Evolutionary conservation across 2,797 vertebrate genomes (phyloP), one percentile per base, ranked within the genome.

Genomic region (Enteromius fasciolatus): DNA sequence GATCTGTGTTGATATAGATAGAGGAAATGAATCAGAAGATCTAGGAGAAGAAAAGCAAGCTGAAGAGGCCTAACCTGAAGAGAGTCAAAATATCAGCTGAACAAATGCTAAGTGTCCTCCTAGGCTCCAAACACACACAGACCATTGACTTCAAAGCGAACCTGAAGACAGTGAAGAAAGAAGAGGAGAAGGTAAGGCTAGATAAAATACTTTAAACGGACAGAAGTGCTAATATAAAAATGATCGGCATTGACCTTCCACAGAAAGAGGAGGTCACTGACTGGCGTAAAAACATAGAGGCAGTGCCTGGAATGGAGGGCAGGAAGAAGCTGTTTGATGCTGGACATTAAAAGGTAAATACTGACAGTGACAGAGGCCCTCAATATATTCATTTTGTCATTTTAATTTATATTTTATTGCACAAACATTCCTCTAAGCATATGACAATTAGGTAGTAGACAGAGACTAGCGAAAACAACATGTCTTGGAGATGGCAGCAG

Each of bases 161-260:
- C 80, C 84, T 92, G 25, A 92, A 91, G 82, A 91, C 90, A n/a
- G 90, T 92, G 52, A 92, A 88, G 76, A 92, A 92, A 80, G 89
- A 91, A 44, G 90, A 92, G n/a, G 87, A 92, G 84, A n/a, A n/a
- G n/a, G 84, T 84, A 84, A 23, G 25, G 6, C 7, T 23, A 66
- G 18, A 74, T 54, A 63, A 23, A 33, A 70, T 78, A 50, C 23
- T 46, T 61, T 33, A 75, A 44, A 52, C 28, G 20, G n/a, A 8
- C 46, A 67, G 6, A 48, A 20, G 18, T n/a, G 14, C 18, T 28
- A 18, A 69, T 69, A 36, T 31, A 57, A 7, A 67, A 78, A 20
- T 54, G 2, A 31, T 18, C 3, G 68, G 8, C 57, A n/a, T 78
- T 36, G 50, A 5, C 23, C 41, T 23, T 57, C 66, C 50, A 57